Evolutionary conservation across 2,797 vertebrate genomes (phyloP).

Genomic region (Macropus fuliginosus): DNA sequence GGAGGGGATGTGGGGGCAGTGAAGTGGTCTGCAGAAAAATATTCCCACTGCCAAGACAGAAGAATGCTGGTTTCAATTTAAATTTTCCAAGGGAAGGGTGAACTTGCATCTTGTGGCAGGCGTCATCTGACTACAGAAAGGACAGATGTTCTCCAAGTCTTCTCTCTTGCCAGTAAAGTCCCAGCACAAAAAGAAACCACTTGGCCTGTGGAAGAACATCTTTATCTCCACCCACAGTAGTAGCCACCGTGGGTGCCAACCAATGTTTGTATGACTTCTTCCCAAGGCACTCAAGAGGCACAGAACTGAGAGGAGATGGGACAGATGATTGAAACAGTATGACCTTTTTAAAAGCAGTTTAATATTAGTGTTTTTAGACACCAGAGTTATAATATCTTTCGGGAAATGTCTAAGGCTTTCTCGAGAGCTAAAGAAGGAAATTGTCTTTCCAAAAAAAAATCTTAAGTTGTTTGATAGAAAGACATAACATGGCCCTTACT

Average conservation of each 20-base stretch:
- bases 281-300: neutral
- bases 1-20: neutral
- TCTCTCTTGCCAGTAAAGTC: neutral
- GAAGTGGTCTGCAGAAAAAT: neutral
- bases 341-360: neutral
- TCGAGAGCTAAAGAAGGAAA: neutral
- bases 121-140: neutral
- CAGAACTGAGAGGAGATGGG: neutral
- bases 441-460: neutral
- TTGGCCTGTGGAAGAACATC: neutral
- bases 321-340: neutral
- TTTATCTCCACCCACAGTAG: neutral
- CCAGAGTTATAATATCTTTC: neutral
- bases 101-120: neutral
- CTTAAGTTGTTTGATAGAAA: neutral
- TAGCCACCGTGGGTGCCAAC: neutral
- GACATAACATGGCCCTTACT: neutral
- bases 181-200: neutral
- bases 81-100: neutral
- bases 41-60: neutral
- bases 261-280: neutral
- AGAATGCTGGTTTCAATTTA: neutral
- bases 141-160: neutral
- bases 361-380: neutral
- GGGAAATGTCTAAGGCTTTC: neutral